Percentiles rank a stretch among this genome's conserved stretches.
These are phyloP conservation scores for Heteronetta atricapilla DNA, from an alignment of 2,113 vertebrate species.

Conservation along the genomic window DNA sequence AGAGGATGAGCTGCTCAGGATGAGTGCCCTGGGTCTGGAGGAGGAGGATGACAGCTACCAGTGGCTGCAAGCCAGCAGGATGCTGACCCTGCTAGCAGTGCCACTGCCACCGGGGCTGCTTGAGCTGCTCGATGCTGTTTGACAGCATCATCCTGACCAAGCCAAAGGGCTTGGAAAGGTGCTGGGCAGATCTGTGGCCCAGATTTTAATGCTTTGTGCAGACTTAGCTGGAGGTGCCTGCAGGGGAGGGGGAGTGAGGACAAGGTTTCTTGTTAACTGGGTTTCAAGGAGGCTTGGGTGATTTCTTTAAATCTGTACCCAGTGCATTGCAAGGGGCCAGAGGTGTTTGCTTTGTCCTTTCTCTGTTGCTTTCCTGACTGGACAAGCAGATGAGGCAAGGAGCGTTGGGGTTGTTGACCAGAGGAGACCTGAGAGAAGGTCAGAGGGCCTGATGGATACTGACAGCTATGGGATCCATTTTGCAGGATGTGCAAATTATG, in stretches of 20 bases:
- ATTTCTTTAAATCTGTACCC: not conserved
- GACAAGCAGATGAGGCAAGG: not conserved
- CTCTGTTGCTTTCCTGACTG: not conserved
- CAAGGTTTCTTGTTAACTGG: not conserved
- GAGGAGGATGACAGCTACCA: not conserved
- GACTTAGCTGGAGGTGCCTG: no score
- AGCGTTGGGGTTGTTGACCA: not conserved
- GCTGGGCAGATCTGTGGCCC: not conserved
- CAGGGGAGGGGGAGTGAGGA: not conserved
- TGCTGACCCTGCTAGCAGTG: not conserved
- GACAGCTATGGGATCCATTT: not conserved
- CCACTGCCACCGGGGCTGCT: fast-evolving
- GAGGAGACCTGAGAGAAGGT: not conserved
- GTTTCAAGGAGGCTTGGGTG: no score
- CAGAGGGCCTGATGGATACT: not conserved
- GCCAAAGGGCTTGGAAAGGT: not conserved
- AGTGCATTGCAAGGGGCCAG: not conserved
- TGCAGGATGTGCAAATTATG: not conserved
- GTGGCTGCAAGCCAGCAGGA: not conserved
- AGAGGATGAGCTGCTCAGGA: not conserved
- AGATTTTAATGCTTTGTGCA: not conserved
- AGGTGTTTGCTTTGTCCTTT: not conserved
- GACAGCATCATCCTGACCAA: not conserved
- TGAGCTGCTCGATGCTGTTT: not conserved
- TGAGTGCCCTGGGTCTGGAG: not conserved